These are phyloP conservation scores for Erpornis zantholeuca DNA, from an alignment of 2,113 vertebrate species.

Conservation along the genomic window DNA sequence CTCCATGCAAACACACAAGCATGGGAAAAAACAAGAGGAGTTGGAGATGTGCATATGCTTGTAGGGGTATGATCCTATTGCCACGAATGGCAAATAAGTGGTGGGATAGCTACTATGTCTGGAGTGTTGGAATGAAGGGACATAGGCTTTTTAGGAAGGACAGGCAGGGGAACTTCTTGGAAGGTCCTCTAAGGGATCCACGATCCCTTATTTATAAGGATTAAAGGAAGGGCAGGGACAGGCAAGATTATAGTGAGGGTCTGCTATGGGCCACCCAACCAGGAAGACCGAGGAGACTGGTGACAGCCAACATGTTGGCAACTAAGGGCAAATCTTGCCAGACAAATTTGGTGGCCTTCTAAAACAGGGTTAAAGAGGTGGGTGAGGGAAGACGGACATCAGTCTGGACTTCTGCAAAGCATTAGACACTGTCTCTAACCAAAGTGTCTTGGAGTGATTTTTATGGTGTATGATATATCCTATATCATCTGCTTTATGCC, in stretches of 20 bases:
- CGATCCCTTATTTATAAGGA: neutral
- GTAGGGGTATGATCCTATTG: neutral
- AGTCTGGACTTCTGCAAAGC: neutral
- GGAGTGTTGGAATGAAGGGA: neutral
- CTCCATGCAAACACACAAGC: neutral
- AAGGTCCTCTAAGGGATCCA: neutral
- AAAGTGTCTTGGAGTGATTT: no score
- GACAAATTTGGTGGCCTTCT: neutral
- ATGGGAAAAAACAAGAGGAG: neutral
- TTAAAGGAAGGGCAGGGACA: neutral
- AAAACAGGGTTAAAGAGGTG: neutral
- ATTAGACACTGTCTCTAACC: neutral
- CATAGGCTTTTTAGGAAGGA: neutral
- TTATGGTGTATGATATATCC: no score
- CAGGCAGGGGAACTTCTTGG: neutral
- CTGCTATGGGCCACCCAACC: neutral
- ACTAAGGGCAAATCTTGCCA: neutral
- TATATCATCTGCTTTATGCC: no score
- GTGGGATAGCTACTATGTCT: neutral
- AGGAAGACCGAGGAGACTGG: fast-evolving
- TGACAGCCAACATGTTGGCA: neutral
- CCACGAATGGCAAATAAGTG: neutral
- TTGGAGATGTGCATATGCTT: neutral
- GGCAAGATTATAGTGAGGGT: neutral
- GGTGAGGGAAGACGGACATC: neutral